These are phyloP conservation scores for Craterocephalus amniculus DNA, from an alignment of 2,797 vertebrate species.

Conservation along the genomic window DNA sequence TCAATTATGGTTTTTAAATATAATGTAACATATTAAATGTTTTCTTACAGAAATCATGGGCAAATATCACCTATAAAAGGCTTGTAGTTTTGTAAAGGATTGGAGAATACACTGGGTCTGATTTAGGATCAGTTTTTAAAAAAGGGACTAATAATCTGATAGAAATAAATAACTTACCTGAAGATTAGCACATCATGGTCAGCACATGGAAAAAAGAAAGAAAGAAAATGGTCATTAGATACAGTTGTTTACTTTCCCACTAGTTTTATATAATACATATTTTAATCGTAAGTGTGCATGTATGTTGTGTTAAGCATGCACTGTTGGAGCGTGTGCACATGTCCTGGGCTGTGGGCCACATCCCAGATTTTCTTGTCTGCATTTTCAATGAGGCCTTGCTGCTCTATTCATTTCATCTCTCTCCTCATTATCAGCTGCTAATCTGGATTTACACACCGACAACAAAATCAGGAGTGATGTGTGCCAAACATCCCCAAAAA, in stretches of 20 bases:
- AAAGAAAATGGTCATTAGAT: slow-evolving; percentile 42
- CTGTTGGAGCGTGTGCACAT: slow-evolving; percentile 13
- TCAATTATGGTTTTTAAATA: background rate
- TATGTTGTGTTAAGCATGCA: background rate
- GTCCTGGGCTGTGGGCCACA: slow-evolving; percentile 59
- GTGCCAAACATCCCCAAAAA: background rate
- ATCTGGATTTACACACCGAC: slow-evolving; percentile 73
- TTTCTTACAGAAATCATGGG: slow-evolving; percentile 11
- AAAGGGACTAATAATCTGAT: slow-evolving; percentile 20
- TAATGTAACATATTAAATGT: no score
- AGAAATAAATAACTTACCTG: slow-evolving; percentile 74
- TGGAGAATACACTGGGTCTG: slow-evolving; percentile 32
- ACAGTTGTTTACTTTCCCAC: background rate
- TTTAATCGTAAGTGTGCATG: background rate
- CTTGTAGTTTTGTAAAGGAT: slow-evolving; percentile 39
- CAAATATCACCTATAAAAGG: slow-evolving; percentile 44
- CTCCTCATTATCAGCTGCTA: slow-evolving; percentile 66
- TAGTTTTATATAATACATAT: background rate
- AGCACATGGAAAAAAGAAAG: slow-evolving; percentile 61
- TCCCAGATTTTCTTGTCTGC: slow-evolving; percentile 61
- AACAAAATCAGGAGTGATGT: slow-evolving; percentile 42
- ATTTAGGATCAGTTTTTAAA: slow-evolving; percentile 45
- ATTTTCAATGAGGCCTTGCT: slow-evolving; percentile 65
- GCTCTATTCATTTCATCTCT: slow-evolving; percentile 58
- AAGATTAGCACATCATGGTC: slow-evolving; percentile 32